Percentiles rank a stretch among this genome's conserved stretches.
Conservation (phyloP, 1,140 invertebrate species). For the Calephelis nemesis region DNA sequence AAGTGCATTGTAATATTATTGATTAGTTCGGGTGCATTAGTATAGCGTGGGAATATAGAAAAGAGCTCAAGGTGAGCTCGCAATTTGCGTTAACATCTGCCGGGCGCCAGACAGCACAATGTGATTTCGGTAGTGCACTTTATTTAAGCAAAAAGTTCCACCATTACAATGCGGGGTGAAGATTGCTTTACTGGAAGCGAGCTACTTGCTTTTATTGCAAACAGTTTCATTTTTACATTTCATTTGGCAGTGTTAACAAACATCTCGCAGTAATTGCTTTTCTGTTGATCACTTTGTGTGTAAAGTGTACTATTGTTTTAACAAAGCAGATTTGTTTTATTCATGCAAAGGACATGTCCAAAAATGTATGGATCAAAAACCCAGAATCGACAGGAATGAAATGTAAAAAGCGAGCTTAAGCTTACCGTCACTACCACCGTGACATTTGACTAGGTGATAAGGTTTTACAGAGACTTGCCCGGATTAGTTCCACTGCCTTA, state of each 20-base stretch:
- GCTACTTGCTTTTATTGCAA: background rate
- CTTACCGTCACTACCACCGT: no score
- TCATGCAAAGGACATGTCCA: no score
- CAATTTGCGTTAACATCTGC: slow-evolving; percentile 59
- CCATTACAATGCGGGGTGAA: slow-evolving; percentile 28
- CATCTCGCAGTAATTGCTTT: background rate
- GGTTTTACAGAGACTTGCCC: no score
- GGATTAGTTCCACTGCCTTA: no score
- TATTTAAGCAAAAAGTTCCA: slow-evolving; percentile 36
- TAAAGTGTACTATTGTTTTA: no score
- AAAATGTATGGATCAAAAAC: no score
- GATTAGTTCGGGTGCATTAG: no score
- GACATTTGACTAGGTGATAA: no score
- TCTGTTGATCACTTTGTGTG: background rate
- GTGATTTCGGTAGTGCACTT: slow-evolving; percentile 38
- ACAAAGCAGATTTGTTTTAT: no score
- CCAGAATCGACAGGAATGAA: no score
- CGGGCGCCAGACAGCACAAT: slow-evolving; percentile 34
- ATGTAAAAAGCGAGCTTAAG: no score
- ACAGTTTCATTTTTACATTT: slow-evolving; percentile 5
- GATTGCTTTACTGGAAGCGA: slow-evolving; percentile 33
- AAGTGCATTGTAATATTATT: no score
- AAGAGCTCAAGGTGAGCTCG: slow-evolving; percentile 41
- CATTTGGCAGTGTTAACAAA: background rate
- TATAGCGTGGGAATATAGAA: slow-evolving; percentile 24